Evolutionary conservation across 2,888 invertebrate species (phyloP).

Genomic region (Tetragnatha montana): DNA sequence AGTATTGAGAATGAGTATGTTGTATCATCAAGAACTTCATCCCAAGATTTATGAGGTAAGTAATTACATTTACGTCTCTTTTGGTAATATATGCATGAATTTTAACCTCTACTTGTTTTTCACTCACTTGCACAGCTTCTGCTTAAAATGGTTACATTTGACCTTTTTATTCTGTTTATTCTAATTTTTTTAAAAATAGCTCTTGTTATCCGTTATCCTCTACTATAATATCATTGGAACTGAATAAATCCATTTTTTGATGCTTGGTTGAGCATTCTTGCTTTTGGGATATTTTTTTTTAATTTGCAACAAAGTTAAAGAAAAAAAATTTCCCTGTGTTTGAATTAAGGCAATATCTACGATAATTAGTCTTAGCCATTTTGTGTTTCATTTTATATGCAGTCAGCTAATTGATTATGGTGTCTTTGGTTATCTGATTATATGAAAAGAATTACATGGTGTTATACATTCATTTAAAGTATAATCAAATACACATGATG

Average conservation of each 20-base stretch:
- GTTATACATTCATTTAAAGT: neutral
- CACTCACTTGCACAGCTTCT: slow-evolving; percentile 40
- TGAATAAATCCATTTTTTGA: neutral
- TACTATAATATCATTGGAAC: neutral
- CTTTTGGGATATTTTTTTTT: no score
- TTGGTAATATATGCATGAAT: slow-evolving; percentile 22
- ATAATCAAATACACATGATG: no score
- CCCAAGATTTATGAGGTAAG: slow-evolving; percentile 26
- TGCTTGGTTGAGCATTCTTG: no score
- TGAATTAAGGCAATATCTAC: no score
- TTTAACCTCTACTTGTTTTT: slow-evolving; percentile 9
- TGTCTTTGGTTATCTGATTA: neutral
- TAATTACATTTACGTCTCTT: neutral
- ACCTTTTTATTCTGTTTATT: neutral
- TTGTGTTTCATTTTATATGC: no score
- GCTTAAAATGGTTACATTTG: neutral
- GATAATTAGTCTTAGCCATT: no score
- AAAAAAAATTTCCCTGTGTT: no score
- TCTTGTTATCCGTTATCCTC: neutral
- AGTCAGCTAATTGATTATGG: no score
- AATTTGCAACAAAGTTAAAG: no score
- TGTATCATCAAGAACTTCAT: neutral
- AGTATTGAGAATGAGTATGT: neutral
- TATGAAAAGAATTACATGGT: neutral
- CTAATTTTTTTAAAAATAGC: neutral